phyloP scores from a whole-genome alignment of 2,113 vertebrate species.

The Leptodactylus fuscus region DNA sequence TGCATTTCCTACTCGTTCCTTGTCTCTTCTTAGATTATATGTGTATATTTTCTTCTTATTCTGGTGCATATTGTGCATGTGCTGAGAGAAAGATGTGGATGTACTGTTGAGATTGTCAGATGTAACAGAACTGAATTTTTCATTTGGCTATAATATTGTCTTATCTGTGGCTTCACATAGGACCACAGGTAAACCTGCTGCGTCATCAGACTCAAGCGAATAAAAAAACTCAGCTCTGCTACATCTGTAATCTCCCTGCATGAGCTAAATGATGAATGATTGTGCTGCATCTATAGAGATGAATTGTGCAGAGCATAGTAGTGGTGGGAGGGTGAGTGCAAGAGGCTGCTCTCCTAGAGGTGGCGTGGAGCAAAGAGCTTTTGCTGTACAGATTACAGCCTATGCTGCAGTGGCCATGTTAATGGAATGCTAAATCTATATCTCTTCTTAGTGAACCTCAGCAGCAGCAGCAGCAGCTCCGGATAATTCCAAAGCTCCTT shows the following conservation, averaged over 20 bases:
- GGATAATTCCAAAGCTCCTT: constrained; percentile 31
- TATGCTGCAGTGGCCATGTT: constrained; percentile 46
- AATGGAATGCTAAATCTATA: constrained; percentile 48
- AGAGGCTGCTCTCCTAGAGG: not conserved
- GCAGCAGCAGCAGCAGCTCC: not conserved
- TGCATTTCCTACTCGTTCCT: not conserved
- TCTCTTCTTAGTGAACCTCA: constrained; percentile 29
- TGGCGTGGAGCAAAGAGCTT: not conserved
- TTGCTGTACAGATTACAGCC: constrained; percentile 27
- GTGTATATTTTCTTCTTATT: not conserved
- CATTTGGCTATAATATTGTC: not conserved
- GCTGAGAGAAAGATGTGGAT: not conserved
- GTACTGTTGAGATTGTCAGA: not conserved
- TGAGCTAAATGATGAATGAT: constrained; percentile 44
- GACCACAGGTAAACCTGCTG: not conserved
- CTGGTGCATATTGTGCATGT: not conserved
- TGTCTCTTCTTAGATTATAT: not conserved
- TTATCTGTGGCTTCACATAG: not conserved
- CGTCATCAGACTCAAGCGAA: not conserved
- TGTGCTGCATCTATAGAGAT: constrained; percentile 25
- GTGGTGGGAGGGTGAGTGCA: constrained; percentile 2
- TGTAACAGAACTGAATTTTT: not conserved
- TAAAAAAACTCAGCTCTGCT: not conserved
- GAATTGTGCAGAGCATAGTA: not conserved
- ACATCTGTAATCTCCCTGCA: not conserved